Evolutionary conservation across 1,140 invertebrate genomes (phyloP), one percentile per base, ranked within the genome.

Genomic region (Papilio machaon): DNA sequence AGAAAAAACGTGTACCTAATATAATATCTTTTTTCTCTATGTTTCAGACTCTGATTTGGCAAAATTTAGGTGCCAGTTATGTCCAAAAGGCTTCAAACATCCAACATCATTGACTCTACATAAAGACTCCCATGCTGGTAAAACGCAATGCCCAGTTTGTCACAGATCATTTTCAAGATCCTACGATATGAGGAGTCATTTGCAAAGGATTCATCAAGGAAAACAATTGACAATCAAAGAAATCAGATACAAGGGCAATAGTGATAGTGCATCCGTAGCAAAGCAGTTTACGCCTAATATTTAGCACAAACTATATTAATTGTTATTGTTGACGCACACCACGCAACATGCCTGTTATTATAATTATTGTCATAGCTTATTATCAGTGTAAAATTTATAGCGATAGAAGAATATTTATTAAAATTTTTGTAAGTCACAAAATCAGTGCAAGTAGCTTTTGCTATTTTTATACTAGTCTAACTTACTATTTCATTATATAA

Each of bases 71-170:
- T 96, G 96, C 94, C 95, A 95, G 85, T 92, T 96, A 86, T 97
- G 97, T 93, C 96, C 96, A 86, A 97, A 97, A 95, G 96, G 96
- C 73, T 97, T 97, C 90, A 97, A 97, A 84, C 97, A 97, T 85
- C 96, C 96, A 79, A 97, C 96, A 85, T 97, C 97, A 60, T 94
- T 97, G 70, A 96, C 96, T 79, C 96, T 97, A 9, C 97, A 97
- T 88, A 97, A 97, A 89, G 95, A 97, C 89, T 96, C 96, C 82
- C 97, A 97, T 89, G 97, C 96, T 76, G 97, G 97, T 52, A 96
- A 97, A 91, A 97, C 96, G 10, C 95, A 95, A 86, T 96, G 96
- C 82, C 95, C 95, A 38, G 95, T 96, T 82, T 96, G 96, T 83
- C 95, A 95, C 52, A 94, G 95, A 79, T 96, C 96, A 78, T 96